These are phyloP conservation scores for Crypturellus tataupa DNA, from an alignment of 2,797 vertebrate species.

Conservation along the genomic window DNA sequence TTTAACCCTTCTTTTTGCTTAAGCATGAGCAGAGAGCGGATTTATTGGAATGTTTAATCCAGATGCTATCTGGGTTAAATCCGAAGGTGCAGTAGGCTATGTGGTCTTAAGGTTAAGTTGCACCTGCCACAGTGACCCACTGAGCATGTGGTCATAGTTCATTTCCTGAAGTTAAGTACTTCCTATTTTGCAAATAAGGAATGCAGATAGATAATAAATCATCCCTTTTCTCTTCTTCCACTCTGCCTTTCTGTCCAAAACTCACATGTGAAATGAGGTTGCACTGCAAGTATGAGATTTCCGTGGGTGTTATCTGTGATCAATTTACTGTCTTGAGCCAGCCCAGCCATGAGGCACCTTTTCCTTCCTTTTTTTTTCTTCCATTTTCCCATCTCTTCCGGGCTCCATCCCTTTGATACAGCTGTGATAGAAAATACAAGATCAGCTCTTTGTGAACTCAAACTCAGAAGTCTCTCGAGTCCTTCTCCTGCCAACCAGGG, in stretches of 20 bases:
- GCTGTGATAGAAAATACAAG: neutral
- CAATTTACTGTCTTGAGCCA: constrained; percentile 4
- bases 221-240: neutral
- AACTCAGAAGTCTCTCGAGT: constrained; percentile 16
- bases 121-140: constrained; percentile 46
- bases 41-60: neutral
- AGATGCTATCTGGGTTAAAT: neutral
- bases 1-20: constrained; percentile 48
- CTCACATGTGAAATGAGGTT: neutral
- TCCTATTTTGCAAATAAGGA: neutral
- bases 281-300: constrained; percentile 1
- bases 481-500: constrained; percentile 18
- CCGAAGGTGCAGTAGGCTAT: constrained; percentile 21
- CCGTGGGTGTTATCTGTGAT: constrained; percentile 13
- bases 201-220: constrained; percentile 1
- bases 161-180: neutral
- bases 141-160: neutral
- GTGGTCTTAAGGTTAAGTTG: constrained; percentile 45
- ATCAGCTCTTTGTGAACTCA: neutral
- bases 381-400: neutral
- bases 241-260: constrained; percentile 8
- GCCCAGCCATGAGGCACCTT: neutral
- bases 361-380: constrained; percentile 24
- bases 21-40: neutral
- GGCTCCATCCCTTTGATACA: neutral